Percentiles rank a stretch among this genome's conserved stretches.
phyloP scores from a whole-genome alignment of 2,888 invertebrate species.

The Orthonychiurus folsomi region DNA sequence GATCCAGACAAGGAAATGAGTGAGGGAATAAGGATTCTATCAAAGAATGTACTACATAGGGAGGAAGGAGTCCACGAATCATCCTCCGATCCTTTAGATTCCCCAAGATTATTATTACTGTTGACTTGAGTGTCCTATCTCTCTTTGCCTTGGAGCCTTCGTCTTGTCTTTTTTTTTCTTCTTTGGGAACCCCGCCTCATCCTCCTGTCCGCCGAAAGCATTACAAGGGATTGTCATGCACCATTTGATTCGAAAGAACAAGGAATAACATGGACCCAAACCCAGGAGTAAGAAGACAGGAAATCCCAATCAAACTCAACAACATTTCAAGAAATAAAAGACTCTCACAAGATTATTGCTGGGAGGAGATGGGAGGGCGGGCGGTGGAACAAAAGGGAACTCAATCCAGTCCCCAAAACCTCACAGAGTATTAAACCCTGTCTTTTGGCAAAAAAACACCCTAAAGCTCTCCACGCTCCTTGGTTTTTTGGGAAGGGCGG shows the following conservation, averaged over 20 bases:
- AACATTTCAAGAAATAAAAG: neutral
- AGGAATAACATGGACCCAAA: no score
- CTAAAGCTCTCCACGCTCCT: neutral
- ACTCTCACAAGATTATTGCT: neutral
- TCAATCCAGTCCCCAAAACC: no score
- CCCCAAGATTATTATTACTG: neutral
- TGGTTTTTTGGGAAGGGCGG: neutral
- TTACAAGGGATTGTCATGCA: neutral
- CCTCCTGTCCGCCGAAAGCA: neutral
- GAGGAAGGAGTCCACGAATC: neutral
- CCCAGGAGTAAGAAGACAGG: neutral
- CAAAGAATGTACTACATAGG: neutral
- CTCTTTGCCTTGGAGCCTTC: no score
- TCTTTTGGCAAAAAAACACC: neutral
- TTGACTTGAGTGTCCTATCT: no score
- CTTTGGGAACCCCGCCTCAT: neutral
- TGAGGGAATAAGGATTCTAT: neutral
- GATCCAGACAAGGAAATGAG: neutral
- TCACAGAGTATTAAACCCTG: neutral
- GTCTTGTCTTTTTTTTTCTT: neutral
- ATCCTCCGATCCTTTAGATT: neutral
- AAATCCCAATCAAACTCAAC: slow-evolving; percentile 1
- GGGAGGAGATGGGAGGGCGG: no score
- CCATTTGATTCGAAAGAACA: neutral
- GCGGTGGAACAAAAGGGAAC: no score